phyloP scores from a whole-genome alignment of 1,140 invertebrate species.

The Adoxophyes honmai region DNA sequence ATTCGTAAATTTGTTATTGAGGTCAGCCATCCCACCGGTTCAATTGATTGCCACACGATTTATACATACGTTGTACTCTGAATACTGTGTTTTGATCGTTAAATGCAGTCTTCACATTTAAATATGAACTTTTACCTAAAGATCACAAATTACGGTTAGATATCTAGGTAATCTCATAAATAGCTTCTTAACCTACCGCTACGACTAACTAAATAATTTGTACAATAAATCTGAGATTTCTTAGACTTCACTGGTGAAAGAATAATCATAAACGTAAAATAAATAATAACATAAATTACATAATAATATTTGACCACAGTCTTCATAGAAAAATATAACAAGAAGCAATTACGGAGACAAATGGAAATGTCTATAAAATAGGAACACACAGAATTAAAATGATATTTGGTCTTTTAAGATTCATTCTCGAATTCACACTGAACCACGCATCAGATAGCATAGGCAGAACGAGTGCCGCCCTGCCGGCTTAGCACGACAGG shows the following conservation, averaged over 20 bases:
- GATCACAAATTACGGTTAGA: constrained; percentile 69
- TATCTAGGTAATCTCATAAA: constrained; percentile 75
- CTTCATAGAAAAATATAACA: constrained; percentile 61
- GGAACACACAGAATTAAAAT: constrained; percentile 57
- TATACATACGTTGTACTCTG: constrained; percentile 18
- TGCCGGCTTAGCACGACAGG: too few species aligned
- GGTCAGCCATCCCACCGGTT: constrained; percentile 34
- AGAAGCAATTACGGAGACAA: constrained; percentile 41
- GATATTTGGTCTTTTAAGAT: constrained; percentile 54
- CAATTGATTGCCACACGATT: constrained; percentile 11
- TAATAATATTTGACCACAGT: constrained; percentile 67
- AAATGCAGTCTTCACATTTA: constrained; percentile 70
- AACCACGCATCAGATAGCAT: constrained; percentile 17
- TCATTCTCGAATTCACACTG: constrained; percentile 16
- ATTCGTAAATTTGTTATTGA: constrained; percentile 52
- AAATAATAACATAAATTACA: constrained; percentile 69
- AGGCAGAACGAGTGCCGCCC: constrained; percentile 32
- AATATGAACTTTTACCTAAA: constrained; percentile 48
- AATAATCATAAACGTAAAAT: constrained; percentile 66
- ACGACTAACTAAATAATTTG: constrained; percentile 70
- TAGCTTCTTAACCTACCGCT: constrained; percentile 63
- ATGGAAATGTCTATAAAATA: constrained; percentile 64
- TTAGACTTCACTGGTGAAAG: constrained; percentile 50
- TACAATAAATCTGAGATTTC: constrained; percentile 66
- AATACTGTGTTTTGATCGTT: constrained; percentile 47